Evolutionary conservation across 2,888 invertebrate species (phyloP), one percentile per base, ranked within the genome.

Genomic region (Megamerina dolium): DNA sequence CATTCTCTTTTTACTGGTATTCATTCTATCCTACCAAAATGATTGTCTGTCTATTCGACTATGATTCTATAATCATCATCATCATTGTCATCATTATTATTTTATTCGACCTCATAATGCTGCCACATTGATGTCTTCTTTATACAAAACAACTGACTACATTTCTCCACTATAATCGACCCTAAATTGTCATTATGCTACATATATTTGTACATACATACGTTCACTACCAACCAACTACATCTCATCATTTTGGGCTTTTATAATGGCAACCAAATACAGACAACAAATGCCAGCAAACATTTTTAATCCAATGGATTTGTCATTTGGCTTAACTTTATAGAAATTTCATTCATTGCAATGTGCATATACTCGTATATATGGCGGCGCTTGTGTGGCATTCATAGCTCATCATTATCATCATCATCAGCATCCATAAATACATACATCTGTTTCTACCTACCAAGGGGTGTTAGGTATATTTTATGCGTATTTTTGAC

Each of bases 21-120:
- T n/a, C n/a, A n/a, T n/a, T n/a, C n/a, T n/a, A n/a, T n/a, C n/a
- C n/a, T n/a, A n/a, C n/a, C n/a, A n/a, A n/a, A n/a, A n/a, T n/a
- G n/a, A n/a, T n/a, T n/a, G n/a, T n/a, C n/a, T n/a, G n/a, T n/a
- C n/a, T n/a, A n/a, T n/a, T n/a, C n/a, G n/a, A 17, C 33, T 14
- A 23, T 14, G 10, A 19, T 36, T 33, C 27, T 13, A 27, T 3
- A 10, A 27, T 27, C 27, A 27, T 27, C 27, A 27, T n/a, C 3
- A 23, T 9, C 10, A n/a, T 9, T 30, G 13, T 16, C 21, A 8
- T 13, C 14, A 8, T n/a, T 41, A 19, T n/a, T 18, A 10, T 27
- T 27, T 43, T 47, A 41, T 31, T 43, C 40, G 46, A 30, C 50
- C 47, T 40, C 45, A 47, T 43, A 31, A 4, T 31, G 16, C 16